Evolutionary conservation across 2,888 invertebrate species (phyloP).

Genomic region (Nomada ferruginata): DNA sequence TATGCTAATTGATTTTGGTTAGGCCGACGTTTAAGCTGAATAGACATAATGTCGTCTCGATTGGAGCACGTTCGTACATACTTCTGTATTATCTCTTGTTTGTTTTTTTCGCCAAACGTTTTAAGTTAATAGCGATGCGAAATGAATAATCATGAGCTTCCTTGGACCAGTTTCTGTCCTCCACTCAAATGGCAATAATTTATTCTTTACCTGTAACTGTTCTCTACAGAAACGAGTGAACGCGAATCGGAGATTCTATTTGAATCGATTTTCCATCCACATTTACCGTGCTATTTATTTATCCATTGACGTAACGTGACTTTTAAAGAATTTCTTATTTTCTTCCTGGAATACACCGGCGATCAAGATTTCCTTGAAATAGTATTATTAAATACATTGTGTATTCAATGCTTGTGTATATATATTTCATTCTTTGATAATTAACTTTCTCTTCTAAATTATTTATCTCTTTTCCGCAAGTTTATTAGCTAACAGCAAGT

Average conservation of each 20-base stretch:
- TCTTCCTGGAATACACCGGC: background rate
- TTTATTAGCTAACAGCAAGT: too few relatives aligned
- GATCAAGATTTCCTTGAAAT: too few relatives aligned
- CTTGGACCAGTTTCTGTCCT: background rate
- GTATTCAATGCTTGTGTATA: too few relatives aligned
- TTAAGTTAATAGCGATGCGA: background rate
- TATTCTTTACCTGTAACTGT: constrained; percentile 25
- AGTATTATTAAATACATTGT: too few relatives aligned
- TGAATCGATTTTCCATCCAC: constrained; percentile 1
- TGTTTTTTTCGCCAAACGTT: too few relatives aligned
- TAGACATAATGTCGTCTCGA: background rate
- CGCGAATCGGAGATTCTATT: background rate
- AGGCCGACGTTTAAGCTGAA: constrained; percentile 4
- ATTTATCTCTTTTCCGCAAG: background rate
- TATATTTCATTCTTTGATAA: too few relatives aligned
- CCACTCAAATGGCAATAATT: background rate
- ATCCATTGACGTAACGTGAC: background rate
- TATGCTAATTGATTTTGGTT: constrained; percentile 7
- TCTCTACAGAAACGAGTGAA: constrained; percentile 9
- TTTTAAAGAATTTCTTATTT: background rate
- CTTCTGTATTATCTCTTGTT: background rate
- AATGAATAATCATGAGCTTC: background rate
- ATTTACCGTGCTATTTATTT: background rate
- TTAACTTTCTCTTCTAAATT: background rate
- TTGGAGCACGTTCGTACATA: background rate